Conservation (phyloP, 1,140 invertebrate species). For the Scylla paramamosain region DNA sequence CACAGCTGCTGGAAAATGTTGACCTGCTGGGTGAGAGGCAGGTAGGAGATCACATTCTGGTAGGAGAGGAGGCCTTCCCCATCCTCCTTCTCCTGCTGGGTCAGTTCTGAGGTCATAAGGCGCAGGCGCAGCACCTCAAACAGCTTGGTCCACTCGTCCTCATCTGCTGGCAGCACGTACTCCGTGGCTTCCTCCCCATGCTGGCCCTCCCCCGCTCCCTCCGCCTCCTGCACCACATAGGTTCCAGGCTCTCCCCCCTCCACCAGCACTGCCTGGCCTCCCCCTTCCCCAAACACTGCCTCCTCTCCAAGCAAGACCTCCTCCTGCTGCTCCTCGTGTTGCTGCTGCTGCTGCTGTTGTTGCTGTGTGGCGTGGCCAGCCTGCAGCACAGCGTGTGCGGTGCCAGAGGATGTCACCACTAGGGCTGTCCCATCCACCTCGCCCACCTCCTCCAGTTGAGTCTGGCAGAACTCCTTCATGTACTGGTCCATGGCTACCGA, state of each 20-base stretch:
- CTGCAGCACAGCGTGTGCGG: conserved; percentile 24
- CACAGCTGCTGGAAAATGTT: conserved; percentile 76
- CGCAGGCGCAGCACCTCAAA: conserved; percentile 72
- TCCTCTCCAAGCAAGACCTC: not conserved
- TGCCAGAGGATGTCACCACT: conserved; percentile 44
- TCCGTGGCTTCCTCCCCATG: conserved; percentile 63
- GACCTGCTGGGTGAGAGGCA: conserved; percentile 72
- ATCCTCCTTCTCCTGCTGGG: conserved; percentile 69
- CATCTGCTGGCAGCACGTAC: conserved; percentile 76
- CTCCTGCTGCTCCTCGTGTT: not conserved
- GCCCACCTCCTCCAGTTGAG: conserved; percentile 39
- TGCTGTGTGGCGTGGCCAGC: not conserved
- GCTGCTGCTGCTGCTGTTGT: not conserved
- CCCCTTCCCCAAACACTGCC: conserved; percentile 55
- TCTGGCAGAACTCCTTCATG: conserved; percentile 74
- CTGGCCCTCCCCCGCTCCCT: conserved; percentile 29
- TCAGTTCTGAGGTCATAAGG: conserved; percentile 61
- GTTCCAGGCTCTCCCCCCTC: conserved; percentile 65
- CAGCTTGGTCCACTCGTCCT: conserved; percentile 76
- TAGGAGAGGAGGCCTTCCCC: conserved; percentile 70
- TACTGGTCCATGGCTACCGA: conserved; percentile 69
- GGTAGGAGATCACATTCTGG: conserved; percentile 72
- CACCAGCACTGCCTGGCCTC: conserved; percentile 59
- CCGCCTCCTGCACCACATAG: conserved; percentile 66
- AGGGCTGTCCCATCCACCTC: conserved; percentile 56